Evolutionary conservation across 2,888 invertebrate species (phyloP).

Genomic region (Noctua pronuba): DNA sequence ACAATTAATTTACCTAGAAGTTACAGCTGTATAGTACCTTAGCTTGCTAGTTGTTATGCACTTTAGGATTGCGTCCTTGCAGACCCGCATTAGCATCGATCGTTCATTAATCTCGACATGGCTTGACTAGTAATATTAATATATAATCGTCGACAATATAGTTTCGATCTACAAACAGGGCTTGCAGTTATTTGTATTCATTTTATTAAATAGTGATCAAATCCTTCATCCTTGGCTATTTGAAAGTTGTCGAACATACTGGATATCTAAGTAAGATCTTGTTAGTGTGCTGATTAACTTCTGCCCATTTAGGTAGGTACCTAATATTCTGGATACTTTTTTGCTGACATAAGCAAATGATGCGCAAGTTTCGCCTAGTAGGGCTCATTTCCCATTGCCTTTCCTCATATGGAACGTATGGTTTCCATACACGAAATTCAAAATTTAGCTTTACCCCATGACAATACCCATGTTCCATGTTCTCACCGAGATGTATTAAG

Average conservation of each 20-base stretch:
- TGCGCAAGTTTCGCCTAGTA: neutral
- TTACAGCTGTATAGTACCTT: slow-evolving; percentile 31
- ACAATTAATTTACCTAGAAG: slow-evolving; percentile 32
- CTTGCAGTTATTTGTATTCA: neutral
- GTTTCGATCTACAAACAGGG: slow-evolving; percentile 12
- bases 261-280: neutral
- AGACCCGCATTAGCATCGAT: slow-evolving; percentile 62
- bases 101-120: slow-evolving; percentile 67
- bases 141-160: slow-evolving; percentile 39
- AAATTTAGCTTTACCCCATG: slow-evolving; percentile 21
- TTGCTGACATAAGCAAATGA: neutral
- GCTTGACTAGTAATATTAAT: slow-evolving; percentile 52
- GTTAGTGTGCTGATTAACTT: neutral
- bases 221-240: slow-evolving; percentile 17
- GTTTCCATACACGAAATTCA: neutral
- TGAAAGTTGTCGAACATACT: neutral
- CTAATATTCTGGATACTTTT: slow-evolving; percentile 8
- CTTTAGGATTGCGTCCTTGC: slow-evolving; percentile 64
- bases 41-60: slow-evolving; percentile 56
- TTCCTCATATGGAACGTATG: neutral
- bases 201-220: slow-evolving; percentile 14
- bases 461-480: neutral
- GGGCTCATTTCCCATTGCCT: neutral
- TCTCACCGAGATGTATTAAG: slow-evolving; percentile 2
- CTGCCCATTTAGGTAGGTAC: slow-evolving; percentile 2